Evolutionary conservation across 92 coral and sea anemone genomes (phyloP).

Genomic region (Epizoanthus fatuus): DNA sequence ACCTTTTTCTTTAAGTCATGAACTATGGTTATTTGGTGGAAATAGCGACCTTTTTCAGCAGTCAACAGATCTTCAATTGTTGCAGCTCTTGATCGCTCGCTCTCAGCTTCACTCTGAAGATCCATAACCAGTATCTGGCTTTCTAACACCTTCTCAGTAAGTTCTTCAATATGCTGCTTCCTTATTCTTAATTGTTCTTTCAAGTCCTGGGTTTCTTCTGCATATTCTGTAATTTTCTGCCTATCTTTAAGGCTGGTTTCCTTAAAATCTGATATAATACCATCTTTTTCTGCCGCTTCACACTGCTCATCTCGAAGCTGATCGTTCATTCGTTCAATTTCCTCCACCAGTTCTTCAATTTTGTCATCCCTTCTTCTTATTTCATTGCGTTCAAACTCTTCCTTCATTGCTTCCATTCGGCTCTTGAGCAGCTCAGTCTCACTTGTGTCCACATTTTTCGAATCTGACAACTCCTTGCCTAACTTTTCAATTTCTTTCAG

Average conservation of each 20-base stretch:
- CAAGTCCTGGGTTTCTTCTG: conserved; percentile 45
- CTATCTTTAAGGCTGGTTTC: conserved; percentile 74
- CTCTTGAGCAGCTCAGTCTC: conserved; percentile 45
- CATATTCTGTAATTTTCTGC: conserved; percentile 66
- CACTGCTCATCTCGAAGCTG: conserved; percentile 75
- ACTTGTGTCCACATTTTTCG: conserved; percentile 31
- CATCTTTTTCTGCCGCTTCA: conserved; percentile 71
- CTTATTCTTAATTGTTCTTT: conserved; percentile 68
- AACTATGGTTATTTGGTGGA: conserved; percentile 71
- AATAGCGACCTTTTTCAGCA: conserved; percentile 75
- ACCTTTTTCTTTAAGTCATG: conserved; percentile 85
- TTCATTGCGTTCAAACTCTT: conserved; percentile 70
- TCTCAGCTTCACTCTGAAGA: conserved; percentile 82
- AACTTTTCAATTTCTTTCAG: conserved; percentile 75
- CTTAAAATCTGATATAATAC: conserved; percentile 70
- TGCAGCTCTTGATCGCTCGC: conserved; percentile 80
- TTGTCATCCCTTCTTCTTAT: conserved; percentile 66
- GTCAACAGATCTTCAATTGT: conserved; percentile 82
- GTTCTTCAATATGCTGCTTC: conserved; percentile 77
- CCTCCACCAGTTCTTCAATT: conserved; percentile 53
- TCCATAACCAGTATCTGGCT: conserved; percentile 84
- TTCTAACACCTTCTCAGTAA: conserved; percentile 82
- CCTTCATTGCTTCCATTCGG: conserved; percentile 67
- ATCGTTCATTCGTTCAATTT: conserved; percentile 71
- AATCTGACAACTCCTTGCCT: conserved; percentile 57